Base-by-base conservation (phyloP, 2,113 vertebrate species). In the Heptranchias perlo region DNA sequence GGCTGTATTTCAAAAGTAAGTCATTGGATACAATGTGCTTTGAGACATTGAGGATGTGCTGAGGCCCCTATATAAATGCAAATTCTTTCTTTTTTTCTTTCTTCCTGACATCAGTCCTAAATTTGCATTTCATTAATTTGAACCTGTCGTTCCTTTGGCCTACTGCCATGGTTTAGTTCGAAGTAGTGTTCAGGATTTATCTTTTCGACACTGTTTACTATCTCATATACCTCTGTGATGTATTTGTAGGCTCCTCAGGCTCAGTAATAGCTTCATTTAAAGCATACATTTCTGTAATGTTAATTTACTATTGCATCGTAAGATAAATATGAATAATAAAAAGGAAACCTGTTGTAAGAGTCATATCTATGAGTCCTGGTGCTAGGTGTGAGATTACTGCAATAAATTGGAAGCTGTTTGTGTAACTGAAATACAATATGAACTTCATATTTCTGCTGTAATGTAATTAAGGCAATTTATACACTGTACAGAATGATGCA, bases 401-500 rank as follows among this genome's bases (percentile, higher is more conserved):
- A 69, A 95, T 69, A 95, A 95, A 95, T 95, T 47, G 65, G 94
- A 95, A 69, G 31, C 11, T 69, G 65, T 49, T 95, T 95, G 47
- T 52, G 44, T 49, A 47, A 95, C 62, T 49, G 65, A 95, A 95
- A 95, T 28, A 49, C 44, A 49, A 95, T 52, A 31, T 73, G 44
- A 64, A 95, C 6, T 69, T 95, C 35, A 35, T 3, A 28, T 69
- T 95, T 44, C 62, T 95, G 28, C 64, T 95, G 25, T 16, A 69
- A 49, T 52, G 64, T 52, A 95, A 69, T 95, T 31, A 95, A 69
- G 25, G 3, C 65, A 95, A 73, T 95, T 69, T 95, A 73, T 47
- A 69, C 44, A 31, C 25, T 13, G 28, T 95, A 49, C 47, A 49
- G 65, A 52, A 69, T 52, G 64, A 94, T 67, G 94, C 23, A 73